Conservation (phyloP, 2,113 vertebrate genomes). For the Kryptolebias marmoratus region DNA sequence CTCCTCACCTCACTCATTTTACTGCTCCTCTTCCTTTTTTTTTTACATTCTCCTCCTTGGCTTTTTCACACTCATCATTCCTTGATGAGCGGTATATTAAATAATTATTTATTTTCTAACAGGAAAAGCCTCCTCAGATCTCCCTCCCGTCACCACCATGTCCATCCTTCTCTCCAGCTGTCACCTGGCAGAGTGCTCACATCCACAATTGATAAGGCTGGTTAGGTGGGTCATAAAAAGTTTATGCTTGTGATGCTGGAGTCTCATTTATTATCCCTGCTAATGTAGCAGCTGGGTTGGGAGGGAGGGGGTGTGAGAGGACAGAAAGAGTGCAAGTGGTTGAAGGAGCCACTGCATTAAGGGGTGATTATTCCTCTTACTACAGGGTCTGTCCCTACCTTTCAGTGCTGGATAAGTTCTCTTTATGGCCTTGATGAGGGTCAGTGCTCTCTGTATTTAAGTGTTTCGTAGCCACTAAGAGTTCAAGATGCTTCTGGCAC, state of each 20-base stretch:
- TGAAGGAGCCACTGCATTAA: conserved; percentile 73
- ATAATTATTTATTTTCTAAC: conserved; percentile 46
- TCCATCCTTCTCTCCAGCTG: conserved; percentile 62
- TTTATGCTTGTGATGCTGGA: conserved; percentile 72
- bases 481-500: conserved; percentile 67
- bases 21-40: conserved; percentile 50
- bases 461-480: conserved; percentile 71
- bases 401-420: conserved; percentile 61
- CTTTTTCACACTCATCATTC: conserved; percentile 39
- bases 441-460: conserved; percentile 72
- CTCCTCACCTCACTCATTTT: conserved; percentile 71
- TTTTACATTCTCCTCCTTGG: conserved; percentile 41
- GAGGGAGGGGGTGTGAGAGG: not conserved
- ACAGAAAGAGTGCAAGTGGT: conserved; percentile 58
- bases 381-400: conserved; percentile 68
- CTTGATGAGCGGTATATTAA: conserved; percentile 33
- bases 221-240: conserved; percentile 80
- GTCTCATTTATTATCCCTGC: conserved; percentile 79
- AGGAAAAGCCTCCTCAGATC: not conserved
- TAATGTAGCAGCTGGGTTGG: conserved; percentile 72
- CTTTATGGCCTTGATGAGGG: conserved; percentile 69
- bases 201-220: conserved; percentile 79
- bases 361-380: conserved; percentile 73
- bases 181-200: conserved; percentile 70
- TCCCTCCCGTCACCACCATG: conserved; percentile 30